These are phyloP conservation scores for Neodiprion virginianus DNA, from an alignment of 1,140 invertebrate genomes.

Conservation along the genomic window DNA sequence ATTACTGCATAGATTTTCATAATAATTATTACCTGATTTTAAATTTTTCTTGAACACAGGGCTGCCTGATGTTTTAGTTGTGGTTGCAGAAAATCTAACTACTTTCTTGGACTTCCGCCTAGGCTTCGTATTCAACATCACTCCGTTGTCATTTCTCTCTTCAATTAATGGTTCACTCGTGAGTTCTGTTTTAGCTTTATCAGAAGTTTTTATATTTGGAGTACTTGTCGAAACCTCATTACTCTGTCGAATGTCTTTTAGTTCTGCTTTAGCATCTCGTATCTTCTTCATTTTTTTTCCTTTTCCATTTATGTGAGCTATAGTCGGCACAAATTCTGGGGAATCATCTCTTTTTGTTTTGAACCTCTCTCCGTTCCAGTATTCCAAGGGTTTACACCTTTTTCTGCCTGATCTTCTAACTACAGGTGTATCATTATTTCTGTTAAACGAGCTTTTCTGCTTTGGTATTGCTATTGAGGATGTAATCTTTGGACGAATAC, in stretches of 20 bases:
- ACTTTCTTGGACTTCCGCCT: not conserved
- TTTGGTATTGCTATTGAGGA: too few relatives aligned
- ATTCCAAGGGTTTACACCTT: slow-evolving; percentile 2
- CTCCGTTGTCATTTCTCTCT: too few relatives aligned
- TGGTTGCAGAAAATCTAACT: not conserved
- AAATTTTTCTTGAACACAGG: not conserved
- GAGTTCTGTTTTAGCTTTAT: not conserved
- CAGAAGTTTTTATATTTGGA: not conserved
- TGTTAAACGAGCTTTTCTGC: too few relatives aligned
- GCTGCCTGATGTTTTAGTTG: not conserved
- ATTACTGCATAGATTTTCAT: not conserved
- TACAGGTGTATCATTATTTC: not conserved
- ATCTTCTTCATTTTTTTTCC: not conserved
- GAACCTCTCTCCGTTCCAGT: not conserved
- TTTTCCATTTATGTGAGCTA: not conserved
- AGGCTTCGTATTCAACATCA: not conserved
- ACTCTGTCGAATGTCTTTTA: not conserved
- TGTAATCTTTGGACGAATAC: too few relatives aligned
- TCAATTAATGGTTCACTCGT: not conserved
- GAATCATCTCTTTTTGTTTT: not conserved
- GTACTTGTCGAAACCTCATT: not conserved
- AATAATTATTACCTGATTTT: not conserved
- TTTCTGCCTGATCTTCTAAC: not conserved
- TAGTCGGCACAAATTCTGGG: not conserved
- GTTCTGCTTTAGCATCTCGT: not conserved